These are phyloP conservation scores for Tribolium madens DNA, from an alignment of 1,140 invertebrate species.

Conservation along the genomic window DNA sequence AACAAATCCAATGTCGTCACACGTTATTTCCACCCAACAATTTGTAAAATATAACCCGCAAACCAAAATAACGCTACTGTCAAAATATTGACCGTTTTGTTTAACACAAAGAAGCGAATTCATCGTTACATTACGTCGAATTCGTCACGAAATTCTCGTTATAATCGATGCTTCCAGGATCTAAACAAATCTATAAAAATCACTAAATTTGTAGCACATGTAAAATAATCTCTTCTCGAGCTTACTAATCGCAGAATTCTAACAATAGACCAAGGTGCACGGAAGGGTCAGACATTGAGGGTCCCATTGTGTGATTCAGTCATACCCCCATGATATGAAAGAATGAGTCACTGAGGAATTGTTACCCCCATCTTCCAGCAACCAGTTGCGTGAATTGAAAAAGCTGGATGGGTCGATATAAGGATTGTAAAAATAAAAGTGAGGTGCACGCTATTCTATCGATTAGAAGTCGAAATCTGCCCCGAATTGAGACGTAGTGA, in stretches of 20 bases:
- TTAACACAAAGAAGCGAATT: not conserved
- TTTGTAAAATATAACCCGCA: not conserved
- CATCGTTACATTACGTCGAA: no score
- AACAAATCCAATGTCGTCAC: not conserved
- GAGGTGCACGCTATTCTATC: not conserved
- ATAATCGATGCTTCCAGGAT: no score
- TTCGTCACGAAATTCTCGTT: no score
- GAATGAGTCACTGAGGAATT: conserved; percentile 39
- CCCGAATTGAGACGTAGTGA: not conserved
- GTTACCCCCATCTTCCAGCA: conserved; percentile 29
- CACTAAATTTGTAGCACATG: not conserved
- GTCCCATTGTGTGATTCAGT: conserved; percentile 30
- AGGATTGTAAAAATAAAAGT: not conserved
- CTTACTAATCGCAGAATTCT: not conserved
- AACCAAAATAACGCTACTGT: not conserved
- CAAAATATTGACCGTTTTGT: not conserved
- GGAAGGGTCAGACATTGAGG: conserved; percentile 26
- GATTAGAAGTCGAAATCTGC: not conserved
- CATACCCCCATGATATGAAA: conserved; percentile 14
- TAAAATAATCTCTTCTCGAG: not conserved
- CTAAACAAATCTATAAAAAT: not conserved
- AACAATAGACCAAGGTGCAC: conserved; percentile 8
- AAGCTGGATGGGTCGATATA: not conserved
- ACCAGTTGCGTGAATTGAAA: conserved; percentile 21
- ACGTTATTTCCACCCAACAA: not conserved